A percentile compares a stretch with the other conserved stretches of the same genome.
Evolutionary conservation across 2,888 invertebrate species (phyloP).

Genomic region (Coenonympha glycerion): DNA sequence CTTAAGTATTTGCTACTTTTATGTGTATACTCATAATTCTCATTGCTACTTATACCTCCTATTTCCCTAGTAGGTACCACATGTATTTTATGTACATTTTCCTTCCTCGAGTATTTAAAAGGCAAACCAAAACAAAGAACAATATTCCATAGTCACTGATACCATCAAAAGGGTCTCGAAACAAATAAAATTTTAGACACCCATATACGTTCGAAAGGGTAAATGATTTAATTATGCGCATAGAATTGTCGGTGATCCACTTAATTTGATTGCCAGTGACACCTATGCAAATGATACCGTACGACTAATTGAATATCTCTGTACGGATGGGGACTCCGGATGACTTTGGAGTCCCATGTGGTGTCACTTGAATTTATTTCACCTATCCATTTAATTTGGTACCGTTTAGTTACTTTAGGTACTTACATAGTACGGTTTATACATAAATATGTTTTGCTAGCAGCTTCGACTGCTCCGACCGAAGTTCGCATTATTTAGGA

Average conservation of each 20-base stretch:
- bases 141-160: constrained; percentile 7
- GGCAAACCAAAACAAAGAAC: background rate
- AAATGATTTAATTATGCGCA: constrained; percentile 65
- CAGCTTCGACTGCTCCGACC: too few species aligned
- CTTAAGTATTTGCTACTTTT: too few species aligned
- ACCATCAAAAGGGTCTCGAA: constrained; percentile 11
- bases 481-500: too few species aligned
- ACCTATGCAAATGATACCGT: constrained; percentile 71
- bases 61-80: too few species aligned
- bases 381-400: background rate
- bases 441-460: too few species aligned
- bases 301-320: constrained; percentile 71
- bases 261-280: constrained; percentile 69
- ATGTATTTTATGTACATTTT: too few species aligned
- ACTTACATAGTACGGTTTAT: background rate
- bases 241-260: constrained; percentile 57
- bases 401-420: background rate
- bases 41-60: too few species aligned
- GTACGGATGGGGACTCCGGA: constrained; percentile 49
- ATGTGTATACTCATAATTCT: too few species aligned
- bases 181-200: constrained; percentile 34
- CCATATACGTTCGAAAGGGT: constrained; percentile 49
- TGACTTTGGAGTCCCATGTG: constrained; percentile 38
- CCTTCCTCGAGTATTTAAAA: too few species aligned
- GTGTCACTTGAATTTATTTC: constrained; percentile 25